Conservation (phyloP, 2,797 vertebrate species). For the Threskiornis aethiopicus region DNA sequence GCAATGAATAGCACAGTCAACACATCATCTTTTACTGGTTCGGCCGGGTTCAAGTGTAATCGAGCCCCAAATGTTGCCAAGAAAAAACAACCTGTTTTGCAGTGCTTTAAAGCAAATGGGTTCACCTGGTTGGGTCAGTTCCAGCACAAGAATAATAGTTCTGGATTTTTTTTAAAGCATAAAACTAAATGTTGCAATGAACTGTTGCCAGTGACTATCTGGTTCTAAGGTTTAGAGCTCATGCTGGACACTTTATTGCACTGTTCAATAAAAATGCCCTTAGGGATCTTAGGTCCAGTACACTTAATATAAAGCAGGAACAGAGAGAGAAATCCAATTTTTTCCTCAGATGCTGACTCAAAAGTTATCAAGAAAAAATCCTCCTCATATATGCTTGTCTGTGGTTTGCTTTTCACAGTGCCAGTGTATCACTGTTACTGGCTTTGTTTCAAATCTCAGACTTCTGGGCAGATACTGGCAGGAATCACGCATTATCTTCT, state of each 20-base stretch:
- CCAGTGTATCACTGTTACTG: no score
- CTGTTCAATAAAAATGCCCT: not conserved
- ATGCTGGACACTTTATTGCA: not conserved
- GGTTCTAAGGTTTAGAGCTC: not conserved
- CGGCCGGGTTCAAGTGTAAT: not conserved
- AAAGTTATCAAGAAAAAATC: not conserved
- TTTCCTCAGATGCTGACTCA: not conserved
- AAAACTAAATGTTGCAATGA: not conserved
- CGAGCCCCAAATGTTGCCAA: not conserved
- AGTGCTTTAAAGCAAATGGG: not conserved
- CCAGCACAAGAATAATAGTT: not conserved
- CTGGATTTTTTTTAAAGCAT: not conserved
- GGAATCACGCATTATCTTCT: not conserved
- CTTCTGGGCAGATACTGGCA: not conserved
- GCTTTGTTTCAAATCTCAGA: not conserved
- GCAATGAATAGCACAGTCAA: not conserved
- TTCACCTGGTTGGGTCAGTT: slow-evolving; percentile 9
- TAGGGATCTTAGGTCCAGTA: not conserved
- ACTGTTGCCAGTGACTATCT: not conserved
- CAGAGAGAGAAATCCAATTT: not conserved
- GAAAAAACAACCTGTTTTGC: not conserved
- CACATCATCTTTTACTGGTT: not conserved
- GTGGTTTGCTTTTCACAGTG: not conserved
- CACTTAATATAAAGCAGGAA: not conserved
- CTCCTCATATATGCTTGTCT: fast-evolving